A percentile compares a stretch with the other conserved stretches of the same genome.
Evolutionary conservation across 2,113 vertebrate species (phyloP).

Genomic region (Rhodinocichla rosea): DNA sequence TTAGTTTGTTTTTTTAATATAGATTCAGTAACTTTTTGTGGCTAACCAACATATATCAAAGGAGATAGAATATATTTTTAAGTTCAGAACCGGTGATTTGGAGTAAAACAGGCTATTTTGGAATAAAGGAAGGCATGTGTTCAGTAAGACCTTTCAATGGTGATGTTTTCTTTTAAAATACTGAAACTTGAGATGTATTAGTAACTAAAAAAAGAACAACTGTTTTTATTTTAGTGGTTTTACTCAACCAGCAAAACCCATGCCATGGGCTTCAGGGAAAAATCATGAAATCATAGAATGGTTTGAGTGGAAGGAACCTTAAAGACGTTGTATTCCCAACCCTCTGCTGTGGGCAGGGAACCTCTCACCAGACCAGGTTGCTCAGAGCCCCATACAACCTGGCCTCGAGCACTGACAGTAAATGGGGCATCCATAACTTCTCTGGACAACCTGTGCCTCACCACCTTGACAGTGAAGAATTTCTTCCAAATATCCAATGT

Average conservation of each 20-base stretch:
- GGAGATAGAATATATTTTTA: not conserved
- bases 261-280: not conserved
- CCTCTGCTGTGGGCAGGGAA: not conserved
- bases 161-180: not conserved
- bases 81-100: not conserved
- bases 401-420: not conserved
- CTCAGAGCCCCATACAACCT: not conserved
- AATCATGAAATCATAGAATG: not conserved
- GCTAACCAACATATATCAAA: not conserved
- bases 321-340: not conserved
- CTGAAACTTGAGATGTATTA: not conserved
- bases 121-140: not conserved
- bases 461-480: not conserved
- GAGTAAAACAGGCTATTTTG: not conserved
- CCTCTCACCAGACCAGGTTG: not conserved
- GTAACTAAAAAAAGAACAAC: not conserved
- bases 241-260: not conserved
- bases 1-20: not conserved
- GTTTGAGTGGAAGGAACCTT: not conserved
- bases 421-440: not conserved
- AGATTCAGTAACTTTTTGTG: not conserved
- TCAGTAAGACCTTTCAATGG: not conserved
- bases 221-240: not conserved
- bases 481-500: not conserved
- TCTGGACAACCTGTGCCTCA: not conserved